Conservation (phyloP, 2,888 invertebrate genomes). For the Autographa gamma region DNA sequence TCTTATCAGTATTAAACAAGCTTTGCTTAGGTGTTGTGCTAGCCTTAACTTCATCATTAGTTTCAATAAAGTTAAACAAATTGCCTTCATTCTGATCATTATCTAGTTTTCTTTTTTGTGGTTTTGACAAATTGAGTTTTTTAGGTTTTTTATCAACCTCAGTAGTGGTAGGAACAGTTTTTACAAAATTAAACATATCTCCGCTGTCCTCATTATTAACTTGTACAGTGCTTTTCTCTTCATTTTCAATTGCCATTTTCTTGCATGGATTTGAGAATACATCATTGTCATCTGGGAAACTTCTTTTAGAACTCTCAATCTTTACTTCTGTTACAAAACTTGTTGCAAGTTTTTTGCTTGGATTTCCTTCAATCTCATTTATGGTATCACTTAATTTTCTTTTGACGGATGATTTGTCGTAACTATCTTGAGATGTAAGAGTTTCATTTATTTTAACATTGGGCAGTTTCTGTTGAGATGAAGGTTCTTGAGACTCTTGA, state of each 20-base stretch:
- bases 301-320: conserved; percentile 68
- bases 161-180: conserved; percentile 56
- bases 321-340: conserved; percentile 39
- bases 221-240: conserved; percentile 54
- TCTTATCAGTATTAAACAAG: conserved; percentile 56
- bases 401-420: conserved; percentile 62
- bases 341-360: conserved; percentile 74
- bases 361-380: conserved; percentile 64
- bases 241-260: conserved; percentile 71
- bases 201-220: conserved; percentile 49
- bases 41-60: conserved; percentile 58
- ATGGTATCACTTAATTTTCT: conserved; percentile 74
- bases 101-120: conserved; percentile 75
- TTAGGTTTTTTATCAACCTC: conserved; percentile 58
- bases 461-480: conserved; percentile 62
- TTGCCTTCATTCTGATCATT: conserved; percentile 73
- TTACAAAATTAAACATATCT: conserved; percentile 79
- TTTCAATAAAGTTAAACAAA: conserved; percentile 81
- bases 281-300: conserved; percentile 62
- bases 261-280: conserved; percentile 68
- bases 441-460: conserved; percentile 82
- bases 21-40: conserved; percentile 55
- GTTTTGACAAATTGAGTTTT: conserved; percentile 76
- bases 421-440: conserved; percentile 61
- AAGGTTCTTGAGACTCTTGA: conserved; percentile 80